These are phyloP conservation scores for Sebastes melanostomus DNA, from an alignment of 2,797 vertebrate genomes.

Conservation along the genomic window DNA sequence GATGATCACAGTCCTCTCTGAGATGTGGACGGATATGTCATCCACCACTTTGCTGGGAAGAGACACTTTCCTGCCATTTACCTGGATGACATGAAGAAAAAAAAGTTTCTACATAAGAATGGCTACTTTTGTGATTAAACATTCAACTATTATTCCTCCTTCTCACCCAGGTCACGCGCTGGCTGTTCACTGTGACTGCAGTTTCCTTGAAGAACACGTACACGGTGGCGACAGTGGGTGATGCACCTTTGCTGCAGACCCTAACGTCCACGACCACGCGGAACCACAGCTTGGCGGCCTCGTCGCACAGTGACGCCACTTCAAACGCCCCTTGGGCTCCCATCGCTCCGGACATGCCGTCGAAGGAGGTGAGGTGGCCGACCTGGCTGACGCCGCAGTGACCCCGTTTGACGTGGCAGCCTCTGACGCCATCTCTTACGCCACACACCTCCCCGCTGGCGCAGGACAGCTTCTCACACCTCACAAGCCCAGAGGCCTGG, in stretches of 20 bases:
- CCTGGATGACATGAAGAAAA: constrained; percentile 52
- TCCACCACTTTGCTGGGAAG: constrained; percentile 65
- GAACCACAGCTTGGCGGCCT: constrained; percentile 71
- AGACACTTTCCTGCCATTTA: constrained; percentile 76
- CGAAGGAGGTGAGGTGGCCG: constrained; percentile 76
- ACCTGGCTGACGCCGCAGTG: constrained; percentile 68
- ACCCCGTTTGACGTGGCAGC: constrained; percentile 66
- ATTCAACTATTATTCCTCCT: not conserved
- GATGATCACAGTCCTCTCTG: constrained; percentile 63
- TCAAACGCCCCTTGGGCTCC: constrained; percentile 71
- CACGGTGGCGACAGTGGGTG: constrained; percentile 25
- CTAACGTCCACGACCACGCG: constrained; percentile 79
- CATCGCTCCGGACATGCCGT: constrained; percentile 67
- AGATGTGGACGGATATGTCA: constrained; percentile 59
- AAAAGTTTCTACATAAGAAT: not conserved
- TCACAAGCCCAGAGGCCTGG: constrained; percentile 59
- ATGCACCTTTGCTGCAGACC: constrained; percentile 44
- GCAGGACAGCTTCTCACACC: constrained; percentile 74
- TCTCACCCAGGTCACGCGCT: constrained; percentile 81
- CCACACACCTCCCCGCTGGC: constrained; percentile 54
- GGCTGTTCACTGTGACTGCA: constrained; percentile 72
- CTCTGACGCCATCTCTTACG: constrained; percentile 64
- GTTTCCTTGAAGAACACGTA: constrained; percentile 75
- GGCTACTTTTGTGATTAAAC: not conserved
- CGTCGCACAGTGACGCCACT: constrained; percentile 73